Percentiles rank a stretch among this genome's conserved stretches.
Conservation (phyloP, 2,888 invertebrate genomes). For the Nymphalis c-album region DNA sequence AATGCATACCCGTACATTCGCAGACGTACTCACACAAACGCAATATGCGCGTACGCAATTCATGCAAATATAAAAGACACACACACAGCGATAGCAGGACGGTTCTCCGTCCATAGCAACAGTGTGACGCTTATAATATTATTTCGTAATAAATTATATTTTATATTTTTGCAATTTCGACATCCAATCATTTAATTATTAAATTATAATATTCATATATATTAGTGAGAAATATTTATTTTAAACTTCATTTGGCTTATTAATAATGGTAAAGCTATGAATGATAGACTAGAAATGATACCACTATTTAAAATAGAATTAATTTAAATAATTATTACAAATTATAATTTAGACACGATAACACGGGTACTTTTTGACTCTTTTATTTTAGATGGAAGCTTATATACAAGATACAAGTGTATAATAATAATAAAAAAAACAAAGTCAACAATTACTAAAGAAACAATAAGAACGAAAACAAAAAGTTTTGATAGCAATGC, state of each 20-base stretch:
- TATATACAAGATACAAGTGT: too few relatives aligned
- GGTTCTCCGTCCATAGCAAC: constrained; percentile 2
- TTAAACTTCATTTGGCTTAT: background rate
- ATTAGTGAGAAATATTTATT: background rate
- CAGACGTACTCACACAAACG: background rate
- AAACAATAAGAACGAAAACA: background rate
- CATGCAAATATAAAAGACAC: background rate
- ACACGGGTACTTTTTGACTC: too few relatives aligned
- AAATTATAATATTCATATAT: background rate
- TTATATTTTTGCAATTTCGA: background rate
- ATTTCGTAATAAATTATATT: background rate
- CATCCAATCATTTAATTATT: background rate
- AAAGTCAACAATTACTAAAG: background rate
- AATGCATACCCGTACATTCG: background rate
- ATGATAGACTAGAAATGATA: too few relatives aligned
- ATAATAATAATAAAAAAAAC: background rate
- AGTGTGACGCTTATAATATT: background rate
- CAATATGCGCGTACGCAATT: too few relatives aligned
- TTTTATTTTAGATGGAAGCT: too few relatives aligned
- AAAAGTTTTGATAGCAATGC: constrained; percentile 18
- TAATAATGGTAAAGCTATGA: too few relatives aligned
- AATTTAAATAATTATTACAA: too few relatives aligned
- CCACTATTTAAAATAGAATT: too few relatives aligned
- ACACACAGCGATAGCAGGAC: background rate
- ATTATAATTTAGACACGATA: too few relatives aligned